A percentile compares a stretch with the other conserved stretches of the same genome.
Conservation (phyloP, 1,140 invertebrate species). For the Polypedilum pembai region DNA sequence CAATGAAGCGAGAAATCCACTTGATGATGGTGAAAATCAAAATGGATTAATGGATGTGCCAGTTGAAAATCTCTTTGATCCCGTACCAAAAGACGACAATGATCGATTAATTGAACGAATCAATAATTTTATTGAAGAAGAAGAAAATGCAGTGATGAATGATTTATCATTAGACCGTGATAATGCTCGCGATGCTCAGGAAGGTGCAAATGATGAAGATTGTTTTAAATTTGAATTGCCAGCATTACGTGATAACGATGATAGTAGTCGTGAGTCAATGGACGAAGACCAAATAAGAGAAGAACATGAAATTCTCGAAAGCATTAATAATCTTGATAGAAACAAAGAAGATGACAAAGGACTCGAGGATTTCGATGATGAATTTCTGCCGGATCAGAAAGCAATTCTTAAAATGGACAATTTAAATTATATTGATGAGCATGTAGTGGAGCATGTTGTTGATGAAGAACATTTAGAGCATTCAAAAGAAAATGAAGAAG, state of each 20-base stretch:
- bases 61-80: constrained; percentile 13
- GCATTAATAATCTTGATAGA: constrained; percentile 26
- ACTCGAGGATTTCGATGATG: constrained; percentile 20
- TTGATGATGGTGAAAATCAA: neutral
- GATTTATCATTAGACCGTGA: constrained; percentile 10
- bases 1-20: constrained; percentile 13
- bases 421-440: neutral
- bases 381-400: constrained; percentile 17
- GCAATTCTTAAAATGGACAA: constrained; percentile 15
- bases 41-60: neutral
- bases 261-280: constrained; percentile 31
- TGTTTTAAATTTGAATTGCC: constrained; percentile 23
- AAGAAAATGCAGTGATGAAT: constrained; percentile 23
- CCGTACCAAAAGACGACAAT: constrained; percentile 21
- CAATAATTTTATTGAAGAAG: constrained; percentile 26
- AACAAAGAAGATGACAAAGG: constrained; percentile 10
- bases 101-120: constrained; percentile 28
- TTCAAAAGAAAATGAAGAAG: constrained; percentile 1
- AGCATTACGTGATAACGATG: constrained; percentile 28
- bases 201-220: constrained; percentile 19
- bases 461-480: neutral
- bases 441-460: constrained; percentile 1
- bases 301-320: constrained; percentile 9
- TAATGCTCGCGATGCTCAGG: neutral
- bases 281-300: constrained; percentile 29